Evolutionary conservation across 2,113 vertebrate genomes (phyloP), one percentile per base, ranked within the genome.

Genomic region (Gallinago jamesoni): DNA sequence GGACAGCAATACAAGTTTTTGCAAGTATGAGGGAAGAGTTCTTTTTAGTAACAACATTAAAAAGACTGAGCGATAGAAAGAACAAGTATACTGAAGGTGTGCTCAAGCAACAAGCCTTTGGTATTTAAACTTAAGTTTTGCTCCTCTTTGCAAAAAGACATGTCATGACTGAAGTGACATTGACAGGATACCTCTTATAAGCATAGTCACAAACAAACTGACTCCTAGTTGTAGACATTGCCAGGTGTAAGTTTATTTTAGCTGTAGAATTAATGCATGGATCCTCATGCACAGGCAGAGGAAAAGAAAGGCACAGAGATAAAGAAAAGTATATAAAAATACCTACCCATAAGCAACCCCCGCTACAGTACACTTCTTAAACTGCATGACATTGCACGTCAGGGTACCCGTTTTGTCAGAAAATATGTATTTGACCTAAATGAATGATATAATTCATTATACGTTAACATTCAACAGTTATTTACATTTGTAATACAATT

Each of bases 391-490:
- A 31, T 99, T 99, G 97, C 99, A 99, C 2, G 99, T 99, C 96
- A 99, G 97, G n/a, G 99, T 99, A 41, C 99, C 99, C 4, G 99
- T 99, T 98, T 99, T 99, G 98, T 99, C 99, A 52, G 99, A 99
- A 98, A 99, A 99, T 96, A 99, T 99, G 96, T 99, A 99, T 97
- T 99, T 99, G 84, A 99, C 99, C 99, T 99, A 97, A 84, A 96
- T 56, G 52, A 89, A 88, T n/a, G 25, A 87, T 59, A 89, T 92
- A 96, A 90, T n/a, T 73, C 6, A 86, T 95, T 87, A 90, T 39
- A 62, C 16, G 66, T 83, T 85, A 90, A 84, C 14, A 84, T 43
- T 59, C 37, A 88, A 12, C 47, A 64, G 57, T 53, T 41, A 37
- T 35, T 82, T 63, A 89, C 21, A 13, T 47, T 81, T 45, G 13